These are phyloP conservation scores for Amblyraja radiata DNA, from an alignment of 2,797 vertebrate species.

Conservation along the genomic window DNA sequence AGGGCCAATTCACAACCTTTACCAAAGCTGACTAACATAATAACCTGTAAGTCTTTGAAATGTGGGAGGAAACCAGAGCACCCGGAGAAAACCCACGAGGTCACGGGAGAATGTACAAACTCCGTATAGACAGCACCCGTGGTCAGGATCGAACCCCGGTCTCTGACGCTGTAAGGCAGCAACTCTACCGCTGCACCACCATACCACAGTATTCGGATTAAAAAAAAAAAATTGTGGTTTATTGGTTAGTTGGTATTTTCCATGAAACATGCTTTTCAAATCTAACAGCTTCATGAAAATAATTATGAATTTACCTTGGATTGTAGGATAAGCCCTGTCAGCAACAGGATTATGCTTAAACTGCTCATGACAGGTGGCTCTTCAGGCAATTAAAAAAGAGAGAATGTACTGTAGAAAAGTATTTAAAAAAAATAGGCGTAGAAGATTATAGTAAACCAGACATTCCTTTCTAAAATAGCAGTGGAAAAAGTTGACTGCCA, in stretches of 20 bases:
- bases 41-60: no score
- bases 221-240: no score
- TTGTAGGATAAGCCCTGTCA: not conserved
- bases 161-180: no score
- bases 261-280: not conserved
- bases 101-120: no score
- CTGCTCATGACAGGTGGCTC: not conserved
- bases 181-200: no score
- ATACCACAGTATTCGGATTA: not conserved
- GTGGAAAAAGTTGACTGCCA: not conserved
- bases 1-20: no score
- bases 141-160: no score
- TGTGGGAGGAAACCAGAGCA: no score
- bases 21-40: no score
- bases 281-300: not conserved
- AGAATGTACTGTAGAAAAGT: not conserved
- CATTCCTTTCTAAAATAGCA: not conserved
- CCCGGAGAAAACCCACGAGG: no score
- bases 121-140: no score
- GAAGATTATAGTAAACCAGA: not conserved
- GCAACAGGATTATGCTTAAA: not conserved
- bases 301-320: not conserved
- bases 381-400: not conserved
- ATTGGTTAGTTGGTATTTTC: not conserved
- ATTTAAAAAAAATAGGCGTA: not conserved